Evolutionary conservation across 2,888 invertebrate species (phyloP), one percentile per base, ranked within the genome.

Genomic region (Cantharis nigra): DNA sequence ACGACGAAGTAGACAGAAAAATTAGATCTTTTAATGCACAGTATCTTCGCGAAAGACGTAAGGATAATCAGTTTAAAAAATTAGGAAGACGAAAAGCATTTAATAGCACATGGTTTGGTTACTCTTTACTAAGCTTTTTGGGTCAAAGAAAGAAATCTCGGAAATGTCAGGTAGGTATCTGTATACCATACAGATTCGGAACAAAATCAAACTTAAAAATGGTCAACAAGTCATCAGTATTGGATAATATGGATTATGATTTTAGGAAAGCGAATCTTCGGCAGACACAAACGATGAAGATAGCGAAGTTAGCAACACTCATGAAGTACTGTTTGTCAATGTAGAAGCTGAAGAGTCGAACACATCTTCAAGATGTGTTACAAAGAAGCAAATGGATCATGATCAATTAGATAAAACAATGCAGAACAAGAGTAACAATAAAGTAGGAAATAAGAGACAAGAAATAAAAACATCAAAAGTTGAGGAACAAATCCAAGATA

Each of bases 61-160:
- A 73, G 10, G 65, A 72, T 65, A 67, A 72, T 16, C 65, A 67
- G 14, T 9, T 72, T 10, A 69, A 74, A 26, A 62, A 69, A 13
- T 74, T 9, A 16, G 70, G 70, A 33, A 10, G 10, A 33, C 49
- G 70, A 28, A 33, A 70, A 16, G 16, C 13, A 16, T 70, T 73
- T 73, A 67, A 30, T 9, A 30, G 67, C n/a, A 74, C 69, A 74
- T 74, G 69, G 69, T 33, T 74, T 74, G 74, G 49, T 3, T 74
- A 74, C n/a, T 49, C 49, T n/a, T 49, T 49, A n/a, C n/a, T 49
- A 9, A 49, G 49, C n/a, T 49, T 49, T n/a, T n/a, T 49, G n/a
- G 49, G 49, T 7, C 49, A 49, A 49, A 49, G 49, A 49, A 49
- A 9, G 7, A 49, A n/a, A 49, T n/a, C 49, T n/a, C 49, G 49